A percentile compares a stretch with the other conserved stretches of the same genome.
Evolutionary conservation across 1,140 invertebrate genomes (phyloP).

Genomic region (Drosophila arizonae): DNA sequence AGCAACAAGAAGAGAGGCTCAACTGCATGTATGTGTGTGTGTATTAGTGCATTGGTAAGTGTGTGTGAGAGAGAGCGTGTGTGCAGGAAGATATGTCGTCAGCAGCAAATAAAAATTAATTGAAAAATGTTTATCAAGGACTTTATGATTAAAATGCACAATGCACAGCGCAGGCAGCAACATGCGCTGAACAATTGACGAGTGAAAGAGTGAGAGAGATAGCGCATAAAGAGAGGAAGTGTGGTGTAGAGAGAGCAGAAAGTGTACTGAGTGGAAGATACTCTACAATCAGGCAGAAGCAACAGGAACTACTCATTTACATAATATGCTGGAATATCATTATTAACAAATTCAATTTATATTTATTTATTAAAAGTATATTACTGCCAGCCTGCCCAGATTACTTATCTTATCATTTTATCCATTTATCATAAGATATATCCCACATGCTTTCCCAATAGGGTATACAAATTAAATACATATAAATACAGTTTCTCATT

Average conservation of each 20-base stretch:
- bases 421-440: no score
- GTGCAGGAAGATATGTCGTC: conserved; percentile 71
- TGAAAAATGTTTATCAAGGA: conserved; percentile 81
- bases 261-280: no score
- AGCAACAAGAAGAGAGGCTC: no score
- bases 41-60: conserved; percentile 4
- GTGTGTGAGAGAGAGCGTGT: not conserved
- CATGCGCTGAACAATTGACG: not conserved
- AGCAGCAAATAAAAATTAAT: conserved; percentile 80
- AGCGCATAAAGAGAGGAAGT: no score
- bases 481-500: conserved; percentile 31
- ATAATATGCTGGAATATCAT: no score
- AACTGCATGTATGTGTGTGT: not conserved
- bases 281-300: no score
- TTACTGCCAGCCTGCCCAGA: no score
- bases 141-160: conserved; percentile 60
- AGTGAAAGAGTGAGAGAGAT: not conserved
- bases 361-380: no score
- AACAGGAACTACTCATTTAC: no score
- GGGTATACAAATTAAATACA: conserved; percentile 19
- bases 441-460: not conserved
- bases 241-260: no score
- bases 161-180: conserved; percentile 13
- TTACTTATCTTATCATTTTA: no score
- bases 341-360: no score